phyloP scores from a whole-genome alignment of 2,113 vertebrate genomes.

The Tetrao urogallus region DNA sequence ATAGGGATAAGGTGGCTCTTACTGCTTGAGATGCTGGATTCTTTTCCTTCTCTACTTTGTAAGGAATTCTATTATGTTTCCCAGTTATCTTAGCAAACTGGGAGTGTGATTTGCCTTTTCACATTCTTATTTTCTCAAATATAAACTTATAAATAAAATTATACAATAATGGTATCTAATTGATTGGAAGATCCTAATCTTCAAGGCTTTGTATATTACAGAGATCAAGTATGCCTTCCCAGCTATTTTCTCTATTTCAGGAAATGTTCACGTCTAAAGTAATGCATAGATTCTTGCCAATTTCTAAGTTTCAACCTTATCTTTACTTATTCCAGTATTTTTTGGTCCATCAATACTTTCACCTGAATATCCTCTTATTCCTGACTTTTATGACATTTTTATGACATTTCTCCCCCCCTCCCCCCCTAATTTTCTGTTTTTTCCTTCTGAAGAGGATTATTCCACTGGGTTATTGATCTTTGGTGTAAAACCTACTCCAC shows the following conservation, averaged over 20 bases:
- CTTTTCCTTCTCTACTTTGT: not conserved
- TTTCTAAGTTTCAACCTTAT: not conserved
- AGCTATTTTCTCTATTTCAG: not conserved
- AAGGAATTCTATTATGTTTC: not conserved
- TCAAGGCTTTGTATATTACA: not conserved
- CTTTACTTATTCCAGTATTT: not conserved
- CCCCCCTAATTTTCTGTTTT: not conserved
- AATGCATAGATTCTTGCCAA: not conserved
- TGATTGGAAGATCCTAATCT: not conserved
- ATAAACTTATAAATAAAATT: not conserved
- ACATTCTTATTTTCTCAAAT: not conserved
- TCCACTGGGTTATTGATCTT: not conserved
- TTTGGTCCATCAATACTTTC: not conserved
- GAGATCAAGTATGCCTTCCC: not conserved
- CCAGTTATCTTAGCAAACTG: not conserved
- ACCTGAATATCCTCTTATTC: not conserved
- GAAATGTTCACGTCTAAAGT: not conserved
- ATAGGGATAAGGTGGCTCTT: not conserved
- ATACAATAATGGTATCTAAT: not conserved
- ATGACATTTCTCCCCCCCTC: too few species aligned
- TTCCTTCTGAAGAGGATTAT: fast-evolving
- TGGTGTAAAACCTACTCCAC: not conserved
- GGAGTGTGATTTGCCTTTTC: not conserved
- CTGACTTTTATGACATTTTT: not conserved
- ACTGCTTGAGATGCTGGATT: not conserved